Conservation (phyloP, 2,113 vertebrate species). For the Girardinichthys multiradiatus region DNA sequence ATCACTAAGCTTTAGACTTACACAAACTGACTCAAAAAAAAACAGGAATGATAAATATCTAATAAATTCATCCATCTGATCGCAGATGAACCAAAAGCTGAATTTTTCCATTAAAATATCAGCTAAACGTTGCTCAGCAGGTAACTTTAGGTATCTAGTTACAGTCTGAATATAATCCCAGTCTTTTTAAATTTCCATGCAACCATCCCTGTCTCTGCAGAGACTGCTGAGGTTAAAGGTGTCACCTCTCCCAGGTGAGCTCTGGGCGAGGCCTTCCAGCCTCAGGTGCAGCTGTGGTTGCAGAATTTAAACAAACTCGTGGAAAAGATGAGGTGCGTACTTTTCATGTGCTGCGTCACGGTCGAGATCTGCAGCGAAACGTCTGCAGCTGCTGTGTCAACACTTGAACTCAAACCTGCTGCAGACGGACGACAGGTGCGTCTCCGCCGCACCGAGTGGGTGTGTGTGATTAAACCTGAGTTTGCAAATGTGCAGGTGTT, state of each 20-base stretch:
- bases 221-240: neutral
- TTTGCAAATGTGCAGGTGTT: neutral
- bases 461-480: neutral
- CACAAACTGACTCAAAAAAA: too few species aligned
- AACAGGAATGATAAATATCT: too few species aligned
- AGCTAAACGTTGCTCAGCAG: too few species aligned
- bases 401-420: neutral
- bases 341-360: neutral
- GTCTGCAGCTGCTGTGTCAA: constrained; percentile 37
- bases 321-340: neutral
- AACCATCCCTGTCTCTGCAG: neutral
- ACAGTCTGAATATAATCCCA: neutral
- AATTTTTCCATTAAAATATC: neutral
- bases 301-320: neutral
- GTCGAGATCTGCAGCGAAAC: neutral
- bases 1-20: too few species aligned
- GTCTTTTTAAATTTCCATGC: neutral
- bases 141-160: too few species aligned
- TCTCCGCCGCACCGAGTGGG: neutral
- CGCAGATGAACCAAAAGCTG: neutral
- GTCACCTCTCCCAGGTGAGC: constrained; percentile 2
- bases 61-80: too few species aligned
- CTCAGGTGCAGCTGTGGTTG: constrained; percentile 13
- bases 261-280: neutral
- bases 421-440: constrained; percentile 60